Percentiles rank a stretch among this genome's conserved stretches.
Conservation (phyloP, 1,140 invertebrate genomes). For the Temnothorax longispinosus region DNA sequence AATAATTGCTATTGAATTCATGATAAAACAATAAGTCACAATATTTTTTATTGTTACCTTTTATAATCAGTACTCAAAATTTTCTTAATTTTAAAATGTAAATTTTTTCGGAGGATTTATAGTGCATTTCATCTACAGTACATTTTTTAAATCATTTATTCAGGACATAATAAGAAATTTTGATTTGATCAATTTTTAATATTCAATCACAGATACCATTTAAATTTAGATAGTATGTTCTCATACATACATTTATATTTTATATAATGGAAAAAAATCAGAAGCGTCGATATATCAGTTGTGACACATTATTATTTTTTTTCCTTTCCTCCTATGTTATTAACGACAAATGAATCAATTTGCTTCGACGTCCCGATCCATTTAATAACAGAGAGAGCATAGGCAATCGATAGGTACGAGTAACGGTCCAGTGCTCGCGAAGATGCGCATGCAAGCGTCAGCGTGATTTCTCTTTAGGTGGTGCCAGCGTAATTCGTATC, state of each 20-base stretch:
- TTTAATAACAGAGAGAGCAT: slow-evolving; percentile 51
- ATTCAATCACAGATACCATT: neutral
- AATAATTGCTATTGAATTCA: neutral
- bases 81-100: neutral
- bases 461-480: slow-evolving; percentile 48
- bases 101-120: neutral
- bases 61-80: neutral
- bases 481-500: slow-evolving; percentile 39
- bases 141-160: neutral
- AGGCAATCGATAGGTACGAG: slow-evolving; percentile 29
- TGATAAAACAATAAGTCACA: neutral
- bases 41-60: neutral
- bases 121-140: neutral
- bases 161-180: neutral
- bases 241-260: neutral
- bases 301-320: slow-evolving; percentile 13
- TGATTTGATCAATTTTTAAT: neutral
- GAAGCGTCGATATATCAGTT: neutral
- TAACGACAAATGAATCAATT: slow-evolving; percentile 49
- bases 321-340: neutral
- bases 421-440: slow-evolving; percentile 3
- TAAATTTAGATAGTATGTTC: neutral
- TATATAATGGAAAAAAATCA: neutral
- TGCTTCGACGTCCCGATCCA: slow-evolving; percentile 20
- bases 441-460: slow-evolving; percentile 48